Base-by-base conservation (phyloP, 2,113 vertebrate genomes). In the Lota lota region DNA sequence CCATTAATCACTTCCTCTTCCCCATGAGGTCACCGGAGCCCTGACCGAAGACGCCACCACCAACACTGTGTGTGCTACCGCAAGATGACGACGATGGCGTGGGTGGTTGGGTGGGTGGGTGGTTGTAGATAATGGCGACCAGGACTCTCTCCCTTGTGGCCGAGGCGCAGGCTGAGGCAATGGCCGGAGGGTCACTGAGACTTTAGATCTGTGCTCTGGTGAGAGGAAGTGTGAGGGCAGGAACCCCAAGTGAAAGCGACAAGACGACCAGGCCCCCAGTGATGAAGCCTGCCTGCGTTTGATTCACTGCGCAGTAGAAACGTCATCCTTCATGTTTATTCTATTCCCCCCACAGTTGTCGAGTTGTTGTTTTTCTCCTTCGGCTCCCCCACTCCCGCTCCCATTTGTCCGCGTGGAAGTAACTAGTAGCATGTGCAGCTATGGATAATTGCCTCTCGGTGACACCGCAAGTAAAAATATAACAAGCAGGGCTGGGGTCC, bases 1-100 rank as follows among this genome's bases (percentile, higher is more conserved):
- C 90, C 89, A 88, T 92, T 90, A 89, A 91, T 91, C 90, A 92
- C 88, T 89, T 92, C 86, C 84, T 86, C 72, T 79, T 20, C 73
- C 68, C 70, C 68, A 78, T 88, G 89, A 88, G 87, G 80, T 91
- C 81, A 88, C 78, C 53, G 79, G 60, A 61, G 73, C 68, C 87
- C 73, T 61, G 68, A 74, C 67, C 19, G 57, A 68, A 50, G 78
- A 78, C 22, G 70, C 74, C 74, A 67, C 66, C 63, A 16, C 75
- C 79, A 63, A 47, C 5, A n/a, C 61, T 68, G 67, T 1, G 53
- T 22, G 60, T 0, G 20, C 83, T 71, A 80, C 79, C 77, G 2
- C 78, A 79, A 64, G 69, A 68, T 5, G 73, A 80, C 17, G 40
- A 10, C 18, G 16, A 56, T 56, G 53, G 17, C 53, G 53, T 56